Base-by-base conservation (phyloP, 2,797 vertebrate species). In the Cacajao melanocephalus region DNA sequence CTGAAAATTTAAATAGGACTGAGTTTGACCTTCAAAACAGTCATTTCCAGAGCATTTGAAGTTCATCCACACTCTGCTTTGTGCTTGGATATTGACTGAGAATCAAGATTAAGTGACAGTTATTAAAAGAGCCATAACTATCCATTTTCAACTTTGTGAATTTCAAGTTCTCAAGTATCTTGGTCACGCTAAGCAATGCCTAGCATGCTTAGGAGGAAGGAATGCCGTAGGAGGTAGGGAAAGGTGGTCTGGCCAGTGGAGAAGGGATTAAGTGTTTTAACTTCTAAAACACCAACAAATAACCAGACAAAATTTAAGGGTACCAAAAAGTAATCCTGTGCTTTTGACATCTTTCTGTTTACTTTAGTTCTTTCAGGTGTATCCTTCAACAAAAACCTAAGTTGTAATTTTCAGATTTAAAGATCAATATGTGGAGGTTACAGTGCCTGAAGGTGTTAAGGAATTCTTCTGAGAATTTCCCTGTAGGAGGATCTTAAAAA, bases 321-420 rank as follows among this genome's bases (percentile, higher is more conserved):
- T 33, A 84, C 88, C 41, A 67, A 9, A 26, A 89, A 70, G 57
- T 30, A 94, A 92, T 58, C 12, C 50, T 67, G 3, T 57, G 24
- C 39, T 88, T 95, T 80, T 88, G 75, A 84, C 86, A 87, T 79
- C 55, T 87, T 88, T 95, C 84, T 94, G 58, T 92, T 93, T 92
- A 92, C 50, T 72, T 97, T 95, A 76, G 36, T 94, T 92, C 84
- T 97, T 95, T 97, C 61, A 89, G 24, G 67, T 81, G 1, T 82
- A 46, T 86, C 93, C 96, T 93, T 97, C 96, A 96, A 94, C 76
- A 76, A 93, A 93, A 94, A 83, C 50, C 44, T 76, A 86, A 61
- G 17, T 64, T 97, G 93, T 92, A 93, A 95, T 93, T 97, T 97
- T 95, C 76, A 93, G 93, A 96, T 64, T 80, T 81, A 52, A 73